Conservation (phyloP, 2,113 vertebrate genomes). For the Ictalurus punctatus region DNA sequence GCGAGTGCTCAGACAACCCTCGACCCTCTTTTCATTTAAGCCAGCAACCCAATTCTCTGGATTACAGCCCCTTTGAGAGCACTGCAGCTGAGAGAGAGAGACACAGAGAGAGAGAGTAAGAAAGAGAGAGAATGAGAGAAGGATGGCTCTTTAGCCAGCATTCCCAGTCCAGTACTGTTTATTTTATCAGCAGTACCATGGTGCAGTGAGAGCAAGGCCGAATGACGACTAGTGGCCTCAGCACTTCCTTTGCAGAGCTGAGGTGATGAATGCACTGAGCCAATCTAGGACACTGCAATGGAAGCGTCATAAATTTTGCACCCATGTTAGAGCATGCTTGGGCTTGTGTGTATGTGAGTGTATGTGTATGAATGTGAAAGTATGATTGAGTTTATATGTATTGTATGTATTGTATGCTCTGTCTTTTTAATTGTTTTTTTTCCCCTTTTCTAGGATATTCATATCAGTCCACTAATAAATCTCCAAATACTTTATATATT, state of each 20-base stretch:
- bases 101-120: slow-evolving; percentile 28
- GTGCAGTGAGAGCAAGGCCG: slow-evolving; percentile 66
- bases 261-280: slow-evolving; percentile 76
- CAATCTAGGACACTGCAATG: slow-evolving; percentile 77
- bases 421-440: background rate
- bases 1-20: slow-evolving; percentile 52
- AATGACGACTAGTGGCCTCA: slow-evolving; percentile 71
- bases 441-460: background rate
- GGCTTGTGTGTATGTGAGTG: slow-evolving; percentile 45
- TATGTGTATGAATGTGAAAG: slow-evolving; percentile 36
- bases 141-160: slow-evolving; percentile 61
- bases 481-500: background rate
- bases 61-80: slow-evolving; percentile 56
- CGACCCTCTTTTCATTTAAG: slow-evolving; percentile 56
- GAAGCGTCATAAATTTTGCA: slow-evolving; percentile 82
- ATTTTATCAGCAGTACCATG: slow-evolving; percentile 71
- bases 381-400: slow-evolving; percentile 17
- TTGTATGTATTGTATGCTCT: background rate
- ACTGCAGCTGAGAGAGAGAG: slow-evolving; percentile 40
- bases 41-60: slow-evolving; percentile 64
- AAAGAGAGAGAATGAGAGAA: slow-evolving; percentile 32
- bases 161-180: slow-evolving; percentile 68
- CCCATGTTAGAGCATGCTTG: slow-evolving; percentile 58
- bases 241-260: slow-evolving; percentile 66
- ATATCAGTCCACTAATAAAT: background rate